Percentiles rank a stretch among this genome's conserved stretches.
Conservation (phyloP, 2,797 vertebrate genomes). For the Malurus leucopterus region DNA sequence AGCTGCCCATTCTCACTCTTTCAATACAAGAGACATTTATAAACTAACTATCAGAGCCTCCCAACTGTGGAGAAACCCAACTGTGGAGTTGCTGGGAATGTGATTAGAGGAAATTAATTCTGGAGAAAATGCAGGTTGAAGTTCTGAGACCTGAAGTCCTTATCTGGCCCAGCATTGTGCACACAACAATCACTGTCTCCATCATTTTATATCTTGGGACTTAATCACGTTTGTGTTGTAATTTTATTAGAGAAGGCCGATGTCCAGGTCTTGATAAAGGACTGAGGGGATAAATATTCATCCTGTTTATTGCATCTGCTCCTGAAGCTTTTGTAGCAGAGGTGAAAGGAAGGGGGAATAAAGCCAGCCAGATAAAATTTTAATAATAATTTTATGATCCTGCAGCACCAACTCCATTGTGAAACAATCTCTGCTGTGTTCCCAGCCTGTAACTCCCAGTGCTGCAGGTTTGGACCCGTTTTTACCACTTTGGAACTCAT, state of each 20-base stretch:
- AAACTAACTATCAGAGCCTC: background rate
- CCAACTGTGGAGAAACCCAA: background rate
- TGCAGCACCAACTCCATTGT: background rate
- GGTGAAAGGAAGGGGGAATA: background rate
- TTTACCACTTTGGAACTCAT: background rate
- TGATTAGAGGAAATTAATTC: conserved; percentile 53
- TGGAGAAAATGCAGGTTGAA: conserved; percentile 7
- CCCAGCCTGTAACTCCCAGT: background rate
- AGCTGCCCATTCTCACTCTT: background rate
- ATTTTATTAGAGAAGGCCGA: conserved; percentile 6
- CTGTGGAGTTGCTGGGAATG: background rate
- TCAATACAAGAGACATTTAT: background rate
- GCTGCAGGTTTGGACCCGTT: background rate
- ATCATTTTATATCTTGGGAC: background rate
- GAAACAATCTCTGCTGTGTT: background rate
- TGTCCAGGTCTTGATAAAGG: conserved; percentile 7
- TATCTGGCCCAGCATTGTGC: background rate
- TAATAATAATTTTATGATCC: background rate
- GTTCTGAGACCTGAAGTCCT: background rate
- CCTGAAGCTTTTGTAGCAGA: background rate
- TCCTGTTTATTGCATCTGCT: conserved; percentile 30
- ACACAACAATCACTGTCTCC: background rate
- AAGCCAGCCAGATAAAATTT: background rate
- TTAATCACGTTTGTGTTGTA: background rate
- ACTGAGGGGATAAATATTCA: conserved; percentile 40